Conservation (phyloP, 1,140 invertebrate species). For the Aphis craccivora region DNA sequence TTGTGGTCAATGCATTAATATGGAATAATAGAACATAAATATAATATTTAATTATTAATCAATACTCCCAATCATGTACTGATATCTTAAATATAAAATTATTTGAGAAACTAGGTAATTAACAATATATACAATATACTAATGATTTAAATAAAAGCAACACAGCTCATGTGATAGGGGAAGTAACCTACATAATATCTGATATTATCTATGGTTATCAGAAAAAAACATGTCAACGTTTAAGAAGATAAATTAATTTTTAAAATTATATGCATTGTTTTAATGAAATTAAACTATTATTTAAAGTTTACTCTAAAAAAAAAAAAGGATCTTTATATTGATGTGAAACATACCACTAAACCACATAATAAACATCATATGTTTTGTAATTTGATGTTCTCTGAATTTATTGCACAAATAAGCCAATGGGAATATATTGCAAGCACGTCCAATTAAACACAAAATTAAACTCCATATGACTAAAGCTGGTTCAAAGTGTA, state of each 20-base stretch:
- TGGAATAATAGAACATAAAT: background rate
- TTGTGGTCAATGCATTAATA: background rate
- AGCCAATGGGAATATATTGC: conserved; percentile 96
- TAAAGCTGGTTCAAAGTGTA: conserved; percentile 77
- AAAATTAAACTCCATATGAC: conserved; percentile 94
- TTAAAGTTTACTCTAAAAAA: background rate
- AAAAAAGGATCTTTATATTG: background rate
- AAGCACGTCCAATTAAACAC: conserved; percentile 90
- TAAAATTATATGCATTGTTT: background rate
- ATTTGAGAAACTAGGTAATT: background rate
- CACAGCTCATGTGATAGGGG: background rate
- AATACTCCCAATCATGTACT: background rate
- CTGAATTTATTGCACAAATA: conserved; percentile 94
- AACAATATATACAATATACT: background rate
- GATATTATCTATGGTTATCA: background rate
- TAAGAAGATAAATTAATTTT: background rate
- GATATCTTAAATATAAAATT: background rate
- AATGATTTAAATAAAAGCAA: background rate
- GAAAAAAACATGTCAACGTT: no score
- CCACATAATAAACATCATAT: conserved; percentile 99
- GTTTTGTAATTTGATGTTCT: conserved; percentile 96
- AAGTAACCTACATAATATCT: background rate
- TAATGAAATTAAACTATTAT: background rate
- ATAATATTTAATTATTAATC: background rate
- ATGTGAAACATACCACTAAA: conserved; percentile 79